A percentile compares a stretch with the other conserved stretches of the same genome.
Conservation (phyloP, 2,797 vertebrate species). For the Mionectes olivaceus region DNA sequence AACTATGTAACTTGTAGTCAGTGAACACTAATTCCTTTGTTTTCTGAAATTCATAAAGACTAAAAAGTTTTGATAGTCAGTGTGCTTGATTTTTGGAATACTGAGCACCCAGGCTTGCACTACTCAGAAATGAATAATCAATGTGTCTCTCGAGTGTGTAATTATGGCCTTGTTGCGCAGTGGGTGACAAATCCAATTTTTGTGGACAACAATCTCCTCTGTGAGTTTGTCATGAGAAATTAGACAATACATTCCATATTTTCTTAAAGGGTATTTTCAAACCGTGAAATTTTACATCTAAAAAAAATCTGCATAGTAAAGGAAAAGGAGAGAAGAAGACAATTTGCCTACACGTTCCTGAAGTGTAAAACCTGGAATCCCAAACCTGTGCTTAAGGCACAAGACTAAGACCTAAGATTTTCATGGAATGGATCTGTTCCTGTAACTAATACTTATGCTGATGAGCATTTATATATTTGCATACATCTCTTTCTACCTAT, state of each 20-base stretch:
- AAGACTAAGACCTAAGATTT: not conserved
- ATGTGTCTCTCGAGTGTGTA: not conserved
- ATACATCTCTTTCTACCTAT: not conserved
- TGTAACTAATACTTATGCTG: not conserved
- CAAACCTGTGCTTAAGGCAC: not conserved
- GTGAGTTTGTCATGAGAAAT: not conserved
- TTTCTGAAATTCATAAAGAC: not conserved
- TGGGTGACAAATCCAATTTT: not conserved
- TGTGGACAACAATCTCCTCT: not conserved
- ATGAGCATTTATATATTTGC: not conserved
- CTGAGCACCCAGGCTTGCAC: rapidly evolving
- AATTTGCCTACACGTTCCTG: not conserved
- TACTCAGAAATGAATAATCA: not conserved
- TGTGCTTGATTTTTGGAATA: not conserved
- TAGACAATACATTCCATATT: not conserved
- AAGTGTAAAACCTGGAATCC: not conserved
- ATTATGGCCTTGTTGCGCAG: not conserved
- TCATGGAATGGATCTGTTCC: not conserved
- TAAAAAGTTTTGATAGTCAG: not conserved
- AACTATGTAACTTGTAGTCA: not conserved
- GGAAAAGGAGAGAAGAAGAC: not conserved
- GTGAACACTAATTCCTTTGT: not conserved
- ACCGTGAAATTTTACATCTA: not conserved
- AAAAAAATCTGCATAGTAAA: not conserved
- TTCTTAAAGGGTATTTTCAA: not conserved